Percentiles rank a stretch among this genome's conserved stretches.
phyloP scores from a whole-genome alignment of 2,113 vertebrate species.

The Ancistrus triradiatus region DNA sequence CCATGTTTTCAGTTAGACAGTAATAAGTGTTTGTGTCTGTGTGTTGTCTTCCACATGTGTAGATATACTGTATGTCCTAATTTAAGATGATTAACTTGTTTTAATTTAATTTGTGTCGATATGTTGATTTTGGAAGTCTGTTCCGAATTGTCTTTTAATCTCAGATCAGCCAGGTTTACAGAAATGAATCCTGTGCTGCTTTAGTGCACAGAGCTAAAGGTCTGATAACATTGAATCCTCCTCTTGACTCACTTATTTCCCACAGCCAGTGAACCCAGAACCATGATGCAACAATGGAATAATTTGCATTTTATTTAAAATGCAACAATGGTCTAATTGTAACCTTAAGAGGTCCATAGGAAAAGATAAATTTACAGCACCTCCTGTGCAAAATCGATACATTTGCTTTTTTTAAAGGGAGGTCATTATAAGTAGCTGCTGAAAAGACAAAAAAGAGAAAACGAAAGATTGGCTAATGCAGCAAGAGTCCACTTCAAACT shows the following conservation, averaged over 20 bases:
- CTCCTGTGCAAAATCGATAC: not conserved
- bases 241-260: constrained; percentile 25
- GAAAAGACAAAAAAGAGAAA: not conserved
- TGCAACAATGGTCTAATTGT: constrained; percentile 25
- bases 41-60: no score
- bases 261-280: constrained; percentile 26
- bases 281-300: constrained; percentile 18
- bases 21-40: not conserved
- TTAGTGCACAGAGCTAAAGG: constrained; percentile 32
- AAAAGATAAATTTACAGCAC: constrained; percentile 7
- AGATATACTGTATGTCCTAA: no score
- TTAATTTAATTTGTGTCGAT: constrained; percentile 5
- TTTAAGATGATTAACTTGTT: constrained; percentile 3
- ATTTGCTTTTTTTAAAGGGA: constrained; percentile 4
- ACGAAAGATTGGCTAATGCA: constrained; percentile 42
- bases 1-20: not conserved
- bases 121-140: constrained; percentile 25
- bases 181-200: constrained; percentile 39
- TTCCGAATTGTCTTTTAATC: constrained; percentile 45
- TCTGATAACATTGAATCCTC: constrained; percentile 41
- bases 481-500: constrained; percentile 46
- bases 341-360: not conserved
- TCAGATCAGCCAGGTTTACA: constrained; percentile 16
- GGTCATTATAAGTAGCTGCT: not conserved
- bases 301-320: constrained; percentile 42